Evolutionary conservation across 37 sponge, comb jelly and placozoan genomes (phyloP), one percentile per base, ranked within the genome.

Genomic region (Diacarnus erythraeanus): DNA sequence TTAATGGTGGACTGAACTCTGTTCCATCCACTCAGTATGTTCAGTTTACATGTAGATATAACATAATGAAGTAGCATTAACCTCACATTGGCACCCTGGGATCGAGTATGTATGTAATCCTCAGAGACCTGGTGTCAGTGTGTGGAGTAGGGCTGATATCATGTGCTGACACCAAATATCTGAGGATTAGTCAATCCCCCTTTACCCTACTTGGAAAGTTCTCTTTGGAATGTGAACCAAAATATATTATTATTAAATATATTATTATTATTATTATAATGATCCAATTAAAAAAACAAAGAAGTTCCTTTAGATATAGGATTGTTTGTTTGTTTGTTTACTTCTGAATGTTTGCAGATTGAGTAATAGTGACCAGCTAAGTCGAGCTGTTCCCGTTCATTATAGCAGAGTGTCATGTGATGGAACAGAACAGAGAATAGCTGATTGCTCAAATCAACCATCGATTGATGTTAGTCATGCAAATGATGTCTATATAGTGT

Each of bases 1-100:
- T 51, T 31, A 43, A 26, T 47, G 79, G 70, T 64, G 85, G 78
- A 27, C 71, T 84, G 34, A 84, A 84, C 64, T 59, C 85, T 15
- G 35, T 84, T 21, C 63, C 51, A 21, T 54, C 39, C 23, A 38
- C 26, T 38, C 67, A 47, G 84, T 83, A 76, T 20, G 77, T 70
- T 0, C 51, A 47, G 51, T 12, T 15, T 6, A 47, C 51, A 6
- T 15, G 69, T 20, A 36, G n/a, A 43, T 18, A 6, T 43, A 72
- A 29, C 54, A 36, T 36, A 17, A 69, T 36, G 37, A 17, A 18
- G 29, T 69, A 36, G n/a, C n/a, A n/a, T n/a, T n/a, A n/a, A n/a
- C n/a, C n/a, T n/a, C n/a, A n/a, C n/a, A n/a, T n/a, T n/a, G n/a
- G n/a, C n/a, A n/a, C n/a, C n/a, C n/a, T n/a, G n/a, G n/a, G n/a